Percentiles rank a stretch among this genome's conserved stretches.
phyloP scores from a whole-genome alignment of 2,797 vertebrate species.

The Platyrinchus mystaceus region DNA sequence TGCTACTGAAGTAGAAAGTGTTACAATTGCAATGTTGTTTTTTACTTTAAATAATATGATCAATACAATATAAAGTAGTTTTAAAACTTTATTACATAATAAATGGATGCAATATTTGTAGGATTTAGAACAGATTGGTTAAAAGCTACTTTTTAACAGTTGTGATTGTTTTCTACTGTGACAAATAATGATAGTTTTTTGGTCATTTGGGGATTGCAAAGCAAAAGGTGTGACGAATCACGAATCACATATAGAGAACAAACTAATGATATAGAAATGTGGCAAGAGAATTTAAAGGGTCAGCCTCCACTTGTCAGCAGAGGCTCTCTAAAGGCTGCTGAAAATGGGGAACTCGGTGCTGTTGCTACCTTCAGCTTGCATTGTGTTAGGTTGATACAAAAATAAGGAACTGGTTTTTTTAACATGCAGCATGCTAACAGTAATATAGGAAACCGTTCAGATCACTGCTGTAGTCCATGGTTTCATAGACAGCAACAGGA shows the following conservation, averaged over 20 bases:
- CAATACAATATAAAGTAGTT: background rate
- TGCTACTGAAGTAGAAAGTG: background rate
- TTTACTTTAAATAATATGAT: background rate
- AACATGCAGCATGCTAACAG: background rate
- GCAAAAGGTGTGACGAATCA: background rate
- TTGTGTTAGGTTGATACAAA: background rate
- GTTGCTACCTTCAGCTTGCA: background rate
- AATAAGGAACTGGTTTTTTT: constrained; percentile 10
- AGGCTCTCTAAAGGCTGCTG: background rate
- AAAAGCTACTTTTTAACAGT: background rate
- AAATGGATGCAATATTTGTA: background rate
- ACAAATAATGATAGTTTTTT: background rate
- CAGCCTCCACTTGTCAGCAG: background rate
- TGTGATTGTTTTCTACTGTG: background rate
- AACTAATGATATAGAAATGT: background rate
- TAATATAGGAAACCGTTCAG: background rate
- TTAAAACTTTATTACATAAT: background rate
- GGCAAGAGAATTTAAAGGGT: background rate
- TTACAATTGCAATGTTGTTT: background rate
- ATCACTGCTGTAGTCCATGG: background rate
- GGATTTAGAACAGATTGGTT: background rate
- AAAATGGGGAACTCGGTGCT: background rate
- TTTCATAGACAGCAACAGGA: background rate
- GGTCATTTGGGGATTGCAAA: background rate
- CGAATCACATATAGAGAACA: accelerated